Evolutionary conservation across 1,140 invertebrate species (phyloP), one percentile per base, ranked within the genome.

Genomic region (Magallana gigas): DNA sequence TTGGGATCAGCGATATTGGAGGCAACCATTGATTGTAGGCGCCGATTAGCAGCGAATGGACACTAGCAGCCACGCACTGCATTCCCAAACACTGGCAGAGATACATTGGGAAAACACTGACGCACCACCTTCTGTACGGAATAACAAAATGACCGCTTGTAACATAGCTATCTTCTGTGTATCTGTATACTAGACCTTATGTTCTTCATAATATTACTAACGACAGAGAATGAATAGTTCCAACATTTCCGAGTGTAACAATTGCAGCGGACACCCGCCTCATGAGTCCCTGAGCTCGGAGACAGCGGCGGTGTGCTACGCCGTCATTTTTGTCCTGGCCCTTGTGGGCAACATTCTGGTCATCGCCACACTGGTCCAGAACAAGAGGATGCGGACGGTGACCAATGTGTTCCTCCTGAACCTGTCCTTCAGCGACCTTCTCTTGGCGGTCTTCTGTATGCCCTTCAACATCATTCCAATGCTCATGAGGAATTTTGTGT

Each of bases 361-460:
- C 7, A 96, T 98, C 64, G 96, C 97, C 1, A 98, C 97, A 0
- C 94, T 98, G 58, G 96, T 97, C 0, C 96, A 97, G 92, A 97
- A 98, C 94, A 96, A 97, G 90, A 95, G 97, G 89, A 98, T 98
- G 97, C 95, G 97, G 83, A 98, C 97, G 0, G 97, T 98, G 8
- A 98, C 97, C 8, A 98, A 98, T 93, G 96, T 98, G 11, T 98
- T 98, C 93, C 95, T 98, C 23, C 95, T 98, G 18, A 98, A 98
- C 95, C 95, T 98, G 95, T 96, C 94, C 36, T 83, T 94, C 58
- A 93, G 93, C 85, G 97, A 98, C 94, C 96, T 98, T 83, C 95
- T 98, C 8, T 95, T 98, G 59, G 97, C 97, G 5, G 97, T 98
- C 0, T 97, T 98, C 93, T 98, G 98, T 93, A 97, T 98, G 96